These are phyloP conservation scores for Atherinosoma microstoma DNA, from an alignment of 2,797 vertebrate genomes.

Conservation along the genomic window DNA sequence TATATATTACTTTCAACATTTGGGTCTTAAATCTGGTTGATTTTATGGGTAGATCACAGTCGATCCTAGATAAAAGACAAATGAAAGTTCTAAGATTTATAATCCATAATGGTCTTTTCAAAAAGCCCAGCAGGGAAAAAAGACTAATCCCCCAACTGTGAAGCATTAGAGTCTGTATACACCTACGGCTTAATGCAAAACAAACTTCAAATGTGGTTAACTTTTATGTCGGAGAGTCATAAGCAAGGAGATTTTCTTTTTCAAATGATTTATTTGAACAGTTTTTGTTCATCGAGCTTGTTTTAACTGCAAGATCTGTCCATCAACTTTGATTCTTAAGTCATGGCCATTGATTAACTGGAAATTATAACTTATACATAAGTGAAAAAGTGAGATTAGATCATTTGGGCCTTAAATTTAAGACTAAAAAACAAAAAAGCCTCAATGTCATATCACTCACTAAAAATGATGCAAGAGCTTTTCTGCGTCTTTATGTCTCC, in stretches of 20 bases:
- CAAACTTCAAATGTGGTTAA: constrained; percentile 51
- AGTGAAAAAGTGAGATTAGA: neutral
- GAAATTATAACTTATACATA: neutral
- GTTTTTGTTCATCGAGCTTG: constrained; percentile 18
- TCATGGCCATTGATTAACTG: neutral
- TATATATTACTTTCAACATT: constrained; percentile 45
- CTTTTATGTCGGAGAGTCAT: constrained; percentile 12
- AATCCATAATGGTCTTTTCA: constrained; percentile 26
- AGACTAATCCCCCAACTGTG: constrained; percentile 12
- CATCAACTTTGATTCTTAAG: neutral
- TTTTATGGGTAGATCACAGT: constrained; percentile 33
- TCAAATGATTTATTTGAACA: constrained; percentile 26
- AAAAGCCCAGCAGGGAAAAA: constrained; percentile 22
- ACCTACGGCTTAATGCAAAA: constrained; percentile 40
- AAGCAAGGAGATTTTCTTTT: constrained; percentile 16
- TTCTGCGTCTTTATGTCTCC: constrained; percentile 35
- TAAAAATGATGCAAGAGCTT: constrained; percentile 29
- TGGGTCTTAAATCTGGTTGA: constrained; percentile 42
- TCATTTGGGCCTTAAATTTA: neutral
- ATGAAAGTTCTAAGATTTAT: constrained; percentile 45
- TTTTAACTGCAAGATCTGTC: constrained; percentile 7
- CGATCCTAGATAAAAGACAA: constrained; percentile 54
- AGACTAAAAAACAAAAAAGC: neutral
- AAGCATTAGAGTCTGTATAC: constrained; percentile 19
- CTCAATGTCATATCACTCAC: constrained; percentile 19